Evolutionary conservation across 2,113 vertebrate species (phyloP).

Genomic region (Osmerus eperlanus): DNA sequence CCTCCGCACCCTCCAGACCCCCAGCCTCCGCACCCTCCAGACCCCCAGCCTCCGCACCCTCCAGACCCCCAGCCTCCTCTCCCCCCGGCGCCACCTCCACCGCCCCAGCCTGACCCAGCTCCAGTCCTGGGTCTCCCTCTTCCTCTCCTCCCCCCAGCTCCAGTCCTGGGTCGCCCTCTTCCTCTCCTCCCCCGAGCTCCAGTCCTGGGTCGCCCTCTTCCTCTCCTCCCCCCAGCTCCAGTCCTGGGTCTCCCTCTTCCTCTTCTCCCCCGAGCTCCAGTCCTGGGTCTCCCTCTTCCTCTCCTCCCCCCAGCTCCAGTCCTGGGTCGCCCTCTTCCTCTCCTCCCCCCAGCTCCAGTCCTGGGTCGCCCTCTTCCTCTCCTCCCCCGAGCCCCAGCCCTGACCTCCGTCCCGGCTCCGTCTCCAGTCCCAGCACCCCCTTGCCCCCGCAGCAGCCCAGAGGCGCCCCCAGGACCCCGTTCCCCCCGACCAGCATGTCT

Average conservation of each 20-base stretch:
- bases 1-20: too few species aligned
- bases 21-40: slow-evolving; percentile 20
- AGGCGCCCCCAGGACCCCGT: not conserved
- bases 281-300: not conserved
- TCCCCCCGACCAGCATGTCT: not conserved
- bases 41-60: too few species aligned
- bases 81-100: slow-evolving; percentile 15
- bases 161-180: too few species aligned
- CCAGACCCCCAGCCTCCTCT: not conserved
- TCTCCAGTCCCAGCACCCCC: not conserved
- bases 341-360: slow-evolving; percentile 19
- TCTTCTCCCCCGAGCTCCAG: too few species aligned
- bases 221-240: too few species aligned
- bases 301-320: slow-evolving; percentile 22
- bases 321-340: not conserved
- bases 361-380: not conserved
- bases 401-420: not conserved
- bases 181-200: too few species aligned
- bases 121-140: not conserved
- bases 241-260: too few species aligned
- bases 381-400: not conserved
- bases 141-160: too few species aligned
- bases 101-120: not conserved
- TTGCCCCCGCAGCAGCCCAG: slow-evolving; percentile 9
- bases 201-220: too few species aligned